Evolutionary conservation across 2,888 invertebrate species (phyloP).

Genomic region (Oeneis ivallda): DNA sequence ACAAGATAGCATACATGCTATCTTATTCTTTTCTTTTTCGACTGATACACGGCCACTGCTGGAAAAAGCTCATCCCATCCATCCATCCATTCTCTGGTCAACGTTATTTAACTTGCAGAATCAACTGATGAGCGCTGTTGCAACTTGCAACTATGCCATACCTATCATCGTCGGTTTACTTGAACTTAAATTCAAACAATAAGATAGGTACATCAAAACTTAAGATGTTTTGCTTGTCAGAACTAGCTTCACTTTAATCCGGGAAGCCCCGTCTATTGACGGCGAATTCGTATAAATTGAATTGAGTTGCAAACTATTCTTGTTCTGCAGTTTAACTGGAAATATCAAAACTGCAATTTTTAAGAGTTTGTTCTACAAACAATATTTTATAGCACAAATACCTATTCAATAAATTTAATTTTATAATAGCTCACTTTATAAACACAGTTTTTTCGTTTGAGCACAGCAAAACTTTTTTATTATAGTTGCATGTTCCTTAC

Average conservation of each 20-base stretch:
- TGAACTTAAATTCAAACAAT: too few species aligned
- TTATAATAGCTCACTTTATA: neutral
- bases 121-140: neutral
- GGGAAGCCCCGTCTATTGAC: slow-evolving; percentile 13
- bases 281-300: slow-evolving; percentile 24
- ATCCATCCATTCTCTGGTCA: neutral
- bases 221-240: neutral
- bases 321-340: slow-evolving; percentile 9
- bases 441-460: neutral
- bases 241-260: slow-evolving; percentile 13
- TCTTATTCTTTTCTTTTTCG: too few species aligned
- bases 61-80: too few species aligned
- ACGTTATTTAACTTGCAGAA: neutral
- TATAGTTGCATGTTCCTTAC: too few species aligned
- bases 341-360: slow-evolving; percentile 18
- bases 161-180: too few species aligned
- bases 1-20: too few species aligned
- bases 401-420: slow-evolving; percentile 2
- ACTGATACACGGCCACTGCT: too few species aligned
- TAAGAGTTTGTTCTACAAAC: slow-evolving; percentile 9
- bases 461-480: neutral
- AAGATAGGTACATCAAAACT: too few species aligned
- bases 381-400: slow-evolving; percentile 14
- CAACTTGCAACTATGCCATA: too few species aligned
- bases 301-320: slow-evolving; percentile 16